phyloP scores from a whole-genome alignment of 2,888 invertebrate species.

The Lepidochitona cinerea region DNA sequence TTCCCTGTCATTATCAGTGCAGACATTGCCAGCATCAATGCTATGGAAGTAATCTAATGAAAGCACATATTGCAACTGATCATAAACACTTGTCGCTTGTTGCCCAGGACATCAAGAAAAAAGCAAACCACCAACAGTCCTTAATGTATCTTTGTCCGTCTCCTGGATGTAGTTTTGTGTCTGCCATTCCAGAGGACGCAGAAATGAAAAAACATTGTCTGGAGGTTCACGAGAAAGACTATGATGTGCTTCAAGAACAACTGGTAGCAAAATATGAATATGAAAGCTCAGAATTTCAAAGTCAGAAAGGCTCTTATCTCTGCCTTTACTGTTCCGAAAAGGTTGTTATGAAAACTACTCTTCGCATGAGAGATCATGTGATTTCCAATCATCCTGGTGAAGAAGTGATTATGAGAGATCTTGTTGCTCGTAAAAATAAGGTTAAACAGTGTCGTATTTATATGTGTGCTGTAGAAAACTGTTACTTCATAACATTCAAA shows the following conservation, averaged over 20 bases:
- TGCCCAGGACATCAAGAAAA: background rate
- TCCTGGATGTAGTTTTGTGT: background rate
- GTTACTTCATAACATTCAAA: background rate
- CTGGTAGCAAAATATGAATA: background rate
- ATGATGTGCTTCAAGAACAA: background rate
- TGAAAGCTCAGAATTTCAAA: background rate
- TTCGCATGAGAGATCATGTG: background rate
- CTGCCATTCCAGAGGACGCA: background rate
- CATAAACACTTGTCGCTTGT: slow-evolving; percentile 12
- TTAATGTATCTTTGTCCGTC: background rate
- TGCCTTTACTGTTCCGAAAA: background rate
- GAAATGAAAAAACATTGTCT: background rate
- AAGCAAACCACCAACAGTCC: background rate
- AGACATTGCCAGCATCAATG: slow-evolving; percentile 30
- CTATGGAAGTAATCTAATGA: slow-evolving; percentile 38
- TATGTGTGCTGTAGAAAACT: background rate
- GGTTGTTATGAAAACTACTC: background rate
- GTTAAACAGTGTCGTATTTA: background rate
- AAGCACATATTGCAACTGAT: slow-evolving; percentile 26
- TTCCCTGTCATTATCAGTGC: slow-evolving; percentile 39
- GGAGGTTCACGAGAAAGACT: background rate
- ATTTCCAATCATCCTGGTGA: background rate
- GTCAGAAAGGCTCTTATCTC: background rate
- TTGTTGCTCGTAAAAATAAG: background rate
- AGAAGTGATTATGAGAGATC: background rate